These are phyloP conservation scores for Drosophila borealis DNA, from an alignment of 2,888 invertebrate genomes.

Conservation along the genomic window DNA sequence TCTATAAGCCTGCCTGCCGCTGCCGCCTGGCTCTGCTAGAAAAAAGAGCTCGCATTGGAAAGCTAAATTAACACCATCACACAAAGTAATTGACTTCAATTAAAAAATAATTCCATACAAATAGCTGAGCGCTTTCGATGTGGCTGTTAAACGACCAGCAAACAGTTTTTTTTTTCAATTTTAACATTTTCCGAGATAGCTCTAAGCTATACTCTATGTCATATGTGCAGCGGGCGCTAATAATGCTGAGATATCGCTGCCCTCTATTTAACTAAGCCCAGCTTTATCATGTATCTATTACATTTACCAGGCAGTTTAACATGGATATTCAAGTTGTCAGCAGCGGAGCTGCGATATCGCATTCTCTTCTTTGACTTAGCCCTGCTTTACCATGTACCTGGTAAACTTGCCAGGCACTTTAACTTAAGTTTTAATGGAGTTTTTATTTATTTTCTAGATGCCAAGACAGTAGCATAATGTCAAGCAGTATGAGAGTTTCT, in stretches of 20 bases:
- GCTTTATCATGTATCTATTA: not conserved
- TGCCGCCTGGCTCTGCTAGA: not conserved
- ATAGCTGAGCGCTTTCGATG: conserved; percentile 38
- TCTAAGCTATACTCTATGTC: conserved; percentile 23
- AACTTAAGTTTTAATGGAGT: not conserved
- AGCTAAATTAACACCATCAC: conserved; percentile 80
- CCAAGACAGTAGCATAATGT: too few species aligned
- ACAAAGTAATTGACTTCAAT: conserved; percentile 83
- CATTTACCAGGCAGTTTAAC: not conserved
- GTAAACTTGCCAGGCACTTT: not conserved
- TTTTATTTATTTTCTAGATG: not conserved
- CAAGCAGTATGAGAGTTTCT: too few species aligned
- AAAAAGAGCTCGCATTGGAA: conserved; percentile 2
- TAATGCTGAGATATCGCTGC: not conserved
- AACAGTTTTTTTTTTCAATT: conserved; percentile 18
- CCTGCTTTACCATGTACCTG: not conserved
- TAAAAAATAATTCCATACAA: conserved; percentile 73
- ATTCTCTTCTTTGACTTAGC: not conserved
- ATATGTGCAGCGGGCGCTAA: not conserved
- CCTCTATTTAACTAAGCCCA: not conserved
- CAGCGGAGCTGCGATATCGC: not conserved
- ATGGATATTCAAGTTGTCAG: not conserved
- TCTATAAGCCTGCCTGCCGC: not conserved
- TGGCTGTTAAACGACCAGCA: conserved; percentile 31
- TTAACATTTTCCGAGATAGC: conserved; percentile 2